Evolutionary conservation across 1,140 invertebrate genomes (phyloP), one percentile per base, ranked within the genome.

Genomic region (Drosophila busckii): DNA sequence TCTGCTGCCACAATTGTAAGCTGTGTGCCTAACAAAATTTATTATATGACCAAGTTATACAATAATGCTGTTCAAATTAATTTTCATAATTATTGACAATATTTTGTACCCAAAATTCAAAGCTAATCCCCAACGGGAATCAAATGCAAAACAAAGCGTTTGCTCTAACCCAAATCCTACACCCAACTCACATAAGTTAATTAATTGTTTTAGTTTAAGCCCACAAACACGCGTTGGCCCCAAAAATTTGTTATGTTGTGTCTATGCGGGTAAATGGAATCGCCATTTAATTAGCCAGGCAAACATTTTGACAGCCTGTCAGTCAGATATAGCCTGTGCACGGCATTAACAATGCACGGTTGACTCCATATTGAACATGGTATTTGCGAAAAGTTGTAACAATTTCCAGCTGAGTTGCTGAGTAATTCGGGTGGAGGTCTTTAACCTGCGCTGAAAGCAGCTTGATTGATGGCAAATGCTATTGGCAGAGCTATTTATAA

Each of bases 401-500:
- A 6, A 40, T 38, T 16, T 22, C 16, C 22, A 25, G 8, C 7
- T 29, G 19, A 20, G 5, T 20, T 73, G 68, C 73, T 73, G 59
- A 82, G 50, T 65, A 65, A 68, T 68, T 50, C 35, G 37, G 32
- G 34, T 20, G 41, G 25, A 26, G 28, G 31, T 28, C 29, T 34
- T 31, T 26, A 42, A 42, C 35, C 55, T 35, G 22, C 29, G 13
- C 29, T 45, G 48, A 35, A n/a, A 58, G 44, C 53, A 52, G 45
- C 55, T 66, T 80, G 71, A 71, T 71, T 68, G 71, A 80, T 70
- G 71, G 49, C 45, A 52, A 32, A 34, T 32, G 28, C 29, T 44
- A 19, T 67, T 42, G 32, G 42, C 38, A 41, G 60, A 52, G 68
- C 75, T 73, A 82, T 80, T 82, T 80, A 82, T 80, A 78, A 78